Evolutionary conservation across 2,113 vertebrate species (phyloP), one percentile per base, ranked within the genome.

Genomic region (Bolborhynchus lineola): DNA sequence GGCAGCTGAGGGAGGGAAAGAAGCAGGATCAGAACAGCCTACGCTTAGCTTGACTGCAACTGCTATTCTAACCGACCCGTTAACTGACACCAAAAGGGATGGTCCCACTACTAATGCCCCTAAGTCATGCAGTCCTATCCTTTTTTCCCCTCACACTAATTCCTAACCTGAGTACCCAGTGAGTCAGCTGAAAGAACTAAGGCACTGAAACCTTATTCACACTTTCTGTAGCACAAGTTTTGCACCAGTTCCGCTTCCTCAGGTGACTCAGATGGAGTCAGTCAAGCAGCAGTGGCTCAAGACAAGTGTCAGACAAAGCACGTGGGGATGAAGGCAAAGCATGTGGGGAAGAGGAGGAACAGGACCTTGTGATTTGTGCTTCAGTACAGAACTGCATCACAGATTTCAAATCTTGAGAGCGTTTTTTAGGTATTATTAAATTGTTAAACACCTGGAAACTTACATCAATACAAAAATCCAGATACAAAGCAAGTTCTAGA

Each of bases 61-160:
- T 41, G 50, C 69, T 25, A 16, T 14, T 60, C 35, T 49, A 41
- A 53, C 33, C 16, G 6, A 6, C 33, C 42, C 37, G 10, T 50
- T 55, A 71, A 62, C 26, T 24, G 68, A 33, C 59, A 31, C 65
- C 78, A 19, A 21, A 74, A 39, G 80, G 70, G 55, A 63, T 6
- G 47, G 46, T 33, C 9, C 39, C 57, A 89, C 7, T n/a, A 53
- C 28, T 13, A 31, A 25, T 4, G 11, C 2, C 42, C n/a, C 24
- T 5, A 57, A 33, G 8, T 42, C 64, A 53, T 4, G 8, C 0
- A 0, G 7, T 19, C 42, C 64, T 28, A 11, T 7, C 33, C 41
- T 72, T 46, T 57, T 29, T 16, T 8, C 41, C 33, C 33, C 17
- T 55, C 62, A 16, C 5, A 18, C 24, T 33, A 16, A 80, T 25